Base-by-base conservation (phyloP, 2,797 vertebrate genomes). In the Menidia menidia region DNA sequence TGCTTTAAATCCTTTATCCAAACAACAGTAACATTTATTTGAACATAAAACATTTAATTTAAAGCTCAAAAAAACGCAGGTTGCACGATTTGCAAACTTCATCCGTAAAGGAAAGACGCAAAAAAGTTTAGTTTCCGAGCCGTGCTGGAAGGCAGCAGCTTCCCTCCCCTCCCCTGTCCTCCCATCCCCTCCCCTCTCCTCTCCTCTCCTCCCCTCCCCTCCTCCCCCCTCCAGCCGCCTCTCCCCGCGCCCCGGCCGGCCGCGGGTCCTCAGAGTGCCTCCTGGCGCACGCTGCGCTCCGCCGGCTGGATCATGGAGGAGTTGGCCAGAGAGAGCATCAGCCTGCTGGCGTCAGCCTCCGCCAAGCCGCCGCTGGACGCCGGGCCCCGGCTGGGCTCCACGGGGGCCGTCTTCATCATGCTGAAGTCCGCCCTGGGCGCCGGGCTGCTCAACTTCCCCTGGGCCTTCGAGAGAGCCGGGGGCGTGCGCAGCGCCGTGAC, bases 361-460 rank as follows among this genome's bases (percentile, higher is more conserved):
- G 78, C 83, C 67, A 95, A 94, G 72, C 86, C 90, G 0, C 57
- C 72, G 42, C 75, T 85, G 43, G 78, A 82, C 1, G 19, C 71
- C 2, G 57, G 75, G 15, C 80, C 93, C 0, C 78, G 87, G 14
- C 90, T 99, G 54, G 96, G 97, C n/a, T 95, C 96, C 0, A 48
- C 91, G 12, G 97, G 96, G 0, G 97, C 97, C 1, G 82, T 96
- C 19, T 97, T 97, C 88, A 98, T 99, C 85, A 93, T 98, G 93
- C 91, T 98, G n/a, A 99, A 98, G 15, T 98, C 97, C 0, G 95
- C 97, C 0, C 92, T 98, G 81, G 97, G 97, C 3, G 97, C 97
- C 0, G 97, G 97, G 7, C 94, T 99, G 39, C 96, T 98, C 31
- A 98, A 94, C 87, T 98, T 99, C 72, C 96, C 97, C 42, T 98